Conservation (phyloP, 2,888 invertebrate species). For the Scaptomyza parva region DNA sequence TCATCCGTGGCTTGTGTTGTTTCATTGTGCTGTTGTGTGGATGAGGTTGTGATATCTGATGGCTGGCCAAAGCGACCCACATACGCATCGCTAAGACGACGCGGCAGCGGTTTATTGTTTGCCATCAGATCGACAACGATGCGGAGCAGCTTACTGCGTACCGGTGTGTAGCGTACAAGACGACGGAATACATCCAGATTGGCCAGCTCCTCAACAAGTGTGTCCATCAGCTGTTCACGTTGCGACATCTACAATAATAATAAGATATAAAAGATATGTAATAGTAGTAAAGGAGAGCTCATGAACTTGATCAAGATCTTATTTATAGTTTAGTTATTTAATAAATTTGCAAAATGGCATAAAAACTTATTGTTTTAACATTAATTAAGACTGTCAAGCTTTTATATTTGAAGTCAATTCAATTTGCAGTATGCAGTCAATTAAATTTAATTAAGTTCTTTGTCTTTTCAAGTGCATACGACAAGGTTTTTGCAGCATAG, state of each 20-base stretch:
- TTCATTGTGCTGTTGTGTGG: not conserved
- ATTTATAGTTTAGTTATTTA: too few relatives aligned
- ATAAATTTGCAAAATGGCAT: not conserved
- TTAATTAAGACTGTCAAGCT: not conserved
- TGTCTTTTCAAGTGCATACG: not conserved
- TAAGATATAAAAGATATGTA: not conserved
- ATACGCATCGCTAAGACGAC: constrained; percentile 73
- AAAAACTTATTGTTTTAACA: not conserved
- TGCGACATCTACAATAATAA: constrained; percentile 79
- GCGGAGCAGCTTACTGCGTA: constrained; percentile 82
- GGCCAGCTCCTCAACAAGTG: constrained; percentile 82
- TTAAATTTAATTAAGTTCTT: constrained; percentile 3
- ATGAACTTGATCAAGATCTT: too few relatives aligned
- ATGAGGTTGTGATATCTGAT: not conserved
- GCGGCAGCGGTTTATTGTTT: constrained; percentile 78
- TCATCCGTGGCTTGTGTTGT: not conserved
- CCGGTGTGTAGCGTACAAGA: constrained; percentile 80
- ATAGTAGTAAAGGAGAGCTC: too few relatives aligned
- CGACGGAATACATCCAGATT: constrained; percentile 82
- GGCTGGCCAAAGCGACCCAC: constrained; percentile 30
- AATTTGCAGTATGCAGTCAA: constrained; percentile 2
- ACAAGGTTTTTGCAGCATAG: not conserved
- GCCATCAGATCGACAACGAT: constrained; percentile 81
- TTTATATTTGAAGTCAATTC: not conserved
- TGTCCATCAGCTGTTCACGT: constrained; percentile 75